Conservation (phyloP, 2,113 vertebrate species). For the Solea solea region DNA sequence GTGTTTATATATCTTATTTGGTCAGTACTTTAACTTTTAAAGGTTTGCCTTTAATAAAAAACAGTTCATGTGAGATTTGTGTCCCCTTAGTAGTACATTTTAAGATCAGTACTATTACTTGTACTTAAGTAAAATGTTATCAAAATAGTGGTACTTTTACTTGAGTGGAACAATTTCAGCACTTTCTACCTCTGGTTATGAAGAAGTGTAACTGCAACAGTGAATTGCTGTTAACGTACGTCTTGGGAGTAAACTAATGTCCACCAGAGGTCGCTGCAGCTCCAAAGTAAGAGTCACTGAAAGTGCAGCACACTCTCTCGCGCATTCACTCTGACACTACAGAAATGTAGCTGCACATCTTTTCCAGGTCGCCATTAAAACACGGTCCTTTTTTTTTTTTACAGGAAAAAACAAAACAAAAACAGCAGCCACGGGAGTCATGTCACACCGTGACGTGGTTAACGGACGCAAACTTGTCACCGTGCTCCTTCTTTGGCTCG, state of each 20-base stretch:
- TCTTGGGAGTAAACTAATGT: background rate
- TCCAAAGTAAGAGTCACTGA: background rate
- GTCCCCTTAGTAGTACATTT: no score
- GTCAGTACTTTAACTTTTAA: no score
- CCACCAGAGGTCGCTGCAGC: constrained; percentile 55
- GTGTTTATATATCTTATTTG: no score
- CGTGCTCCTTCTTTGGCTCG: constrained; percentile 48
- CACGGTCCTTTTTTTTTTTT: background rate
- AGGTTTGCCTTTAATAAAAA: no score
- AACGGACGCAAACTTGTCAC: constrained; percentile 40
- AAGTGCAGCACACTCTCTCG: background rate
- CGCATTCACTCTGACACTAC: background rate
- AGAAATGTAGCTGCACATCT: constrained; percentile 15
- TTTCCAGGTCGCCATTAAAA: constrained; percentile 8
- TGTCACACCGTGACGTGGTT: constrained; percentile 24
- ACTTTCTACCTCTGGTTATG: no score
- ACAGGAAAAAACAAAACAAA: background rate
- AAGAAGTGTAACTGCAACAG: no score
- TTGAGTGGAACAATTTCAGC: no score
- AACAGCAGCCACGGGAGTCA: background rate
- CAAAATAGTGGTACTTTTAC: no score
- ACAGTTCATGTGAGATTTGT: no score
- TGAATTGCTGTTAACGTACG: background rate
- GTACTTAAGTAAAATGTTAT: no score
- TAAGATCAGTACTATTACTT: no score